Evolutionary conservation across 2,888 invertebrate genomes (phyloP).

Genomic region (Pyrrhosoma nymphula): DNA sequence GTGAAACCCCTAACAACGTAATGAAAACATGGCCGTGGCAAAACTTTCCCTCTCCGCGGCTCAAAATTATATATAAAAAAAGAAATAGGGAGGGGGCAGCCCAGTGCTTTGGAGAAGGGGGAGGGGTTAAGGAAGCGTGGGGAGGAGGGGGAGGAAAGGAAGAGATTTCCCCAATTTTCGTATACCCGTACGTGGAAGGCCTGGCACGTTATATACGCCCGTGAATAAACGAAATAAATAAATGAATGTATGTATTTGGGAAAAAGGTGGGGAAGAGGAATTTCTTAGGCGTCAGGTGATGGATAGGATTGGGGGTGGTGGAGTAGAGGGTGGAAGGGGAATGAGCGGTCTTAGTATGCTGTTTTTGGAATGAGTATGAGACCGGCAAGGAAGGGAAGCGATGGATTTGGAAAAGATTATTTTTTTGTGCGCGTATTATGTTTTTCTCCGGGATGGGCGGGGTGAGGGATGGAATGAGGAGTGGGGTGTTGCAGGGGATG

Average conservation of each 20-base stretch:
- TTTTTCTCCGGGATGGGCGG: neutral
- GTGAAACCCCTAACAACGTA: conserved; percentile 7
- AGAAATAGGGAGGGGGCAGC: neutral
- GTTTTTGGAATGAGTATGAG: too few relatives aligned
- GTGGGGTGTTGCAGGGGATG: neutral
- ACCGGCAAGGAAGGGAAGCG: too few relatives aligned
- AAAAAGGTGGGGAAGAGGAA: neutral
- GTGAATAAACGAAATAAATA: neutral
- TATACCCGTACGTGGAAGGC: too few relatives aligned
- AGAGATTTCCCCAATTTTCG: neutral
- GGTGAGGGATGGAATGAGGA: neutral
- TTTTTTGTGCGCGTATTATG: too few relatives aligned
- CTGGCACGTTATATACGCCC: neutral
- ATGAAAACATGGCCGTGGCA: neutral
- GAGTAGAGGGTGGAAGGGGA: too few relatives aligned
- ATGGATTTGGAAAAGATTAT: too few relatives aligned
- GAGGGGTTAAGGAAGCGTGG: too few relatives aligned
- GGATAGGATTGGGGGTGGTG: neutral
- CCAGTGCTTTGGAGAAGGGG: too few relatives aligned
- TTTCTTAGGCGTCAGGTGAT: neutral
- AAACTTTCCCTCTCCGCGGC: neutral
- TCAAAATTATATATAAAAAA: neutral
- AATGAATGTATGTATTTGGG: neutral
- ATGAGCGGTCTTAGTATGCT: too few relatives aligned
- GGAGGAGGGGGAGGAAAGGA: neutral